Conservation (phyloP, 2,888 invertebrate genomes). For the Iselma pallidipennis region DNA sequence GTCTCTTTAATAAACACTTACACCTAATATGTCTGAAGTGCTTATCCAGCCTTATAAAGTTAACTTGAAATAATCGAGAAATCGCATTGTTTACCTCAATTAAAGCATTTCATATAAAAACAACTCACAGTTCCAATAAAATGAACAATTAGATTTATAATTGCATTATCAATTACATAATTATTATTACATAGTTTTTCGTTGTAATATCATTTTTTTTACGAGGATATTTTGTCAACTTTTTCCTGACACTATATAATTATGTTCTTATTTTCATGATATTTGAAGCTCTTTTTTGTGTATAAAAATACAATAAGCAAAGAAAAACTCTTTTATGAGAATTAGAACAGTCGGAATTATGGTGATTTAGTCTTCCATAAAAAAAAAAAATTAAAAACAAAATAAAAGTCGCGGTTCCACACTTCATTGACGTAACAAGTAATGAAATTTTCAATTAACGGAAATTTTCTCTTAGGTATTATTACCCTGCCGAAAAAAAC, state of each 20-base stretch:
- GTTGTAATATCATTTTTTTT: too few relatives aligned
- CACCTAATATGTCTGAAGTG: too few relatives aligned
- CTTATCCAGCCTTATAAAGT: neutral
- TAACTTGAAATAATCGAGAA: neutral
- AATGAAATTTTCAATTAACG: neutral
- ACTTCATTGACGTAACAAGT: neutral
- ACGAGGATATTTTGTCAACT: neutral
- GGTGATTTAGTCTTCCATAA: conserved; percentile 3
- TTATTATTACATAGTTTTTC: too few relatives aligned
- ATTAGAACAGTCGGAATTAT: conserved; percentile 14
- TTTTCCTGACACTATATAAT: neutral
- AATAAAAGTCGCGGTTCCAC: conserved; percentile 2
- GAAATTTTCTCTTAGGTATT: too few relatives aligned
- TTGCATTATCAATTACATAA: neutral
- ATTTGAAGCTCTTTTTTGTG: too few relatives aligned
- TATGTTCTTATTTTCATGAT: neutral
- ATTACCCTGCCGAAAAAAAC: neutral
- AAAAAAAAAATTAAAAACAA: conserved; percentile 5
- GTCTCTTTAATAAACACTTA: too few relatives aligned
- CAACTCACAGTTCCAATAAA: too few relatives aligned
- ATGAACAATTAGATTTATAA: neutral
- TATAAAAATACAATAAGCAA: conserved; percentile 8
- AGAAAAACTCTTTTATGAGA: conserved; percentile 17
- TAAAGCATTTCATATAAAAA: too few relatives aligned
- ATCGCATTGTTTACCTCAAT: too few relatives aligned